Conservation (phyloP, 1,140 invertebrate genomes). For the Chironomus tepperi region DNA sequence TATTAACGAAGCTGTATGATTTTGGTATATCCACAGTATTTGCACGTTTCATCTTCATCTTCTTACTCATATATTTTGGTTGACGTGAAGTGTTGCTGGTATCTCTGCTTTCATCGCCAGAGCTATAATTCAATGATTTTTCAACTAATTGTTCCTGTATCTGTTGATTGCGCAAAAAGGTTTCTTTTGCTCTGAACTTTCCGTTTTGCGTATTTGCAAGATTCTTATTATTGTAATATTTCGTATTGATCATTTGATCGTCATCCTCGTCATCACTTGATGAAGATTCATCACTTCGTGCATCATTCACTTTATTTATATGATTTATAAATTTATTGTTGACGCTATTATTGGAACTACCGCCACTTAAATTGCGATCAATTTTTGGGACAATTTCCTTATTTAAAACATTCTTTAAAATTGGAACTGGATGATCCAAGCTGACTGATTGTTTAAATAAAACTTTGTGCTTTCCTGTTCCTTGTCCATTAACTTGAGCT, state of each 20-base stretch:
- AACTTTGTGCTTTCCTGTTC: constrained; percentile 26
- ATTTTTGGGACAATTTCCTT: constrained; percentile 28
- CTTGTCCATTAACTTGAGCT: constrained; percentile 33
- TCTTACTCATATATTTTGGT: constrained; percentile 50
- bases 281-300: neutral
- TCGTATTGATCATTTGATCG: constrained; percentile 27
- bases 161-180: neutral
- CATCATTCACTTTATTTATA: neutral
- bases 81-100: neutral
- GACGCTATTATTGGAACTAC: neutral
- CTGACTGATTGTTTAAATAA: constrained; percentile 25
- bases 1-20: constrained; percentile 36
- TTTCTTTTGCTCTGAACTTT: constrained; percentile 11
- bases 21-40: constrained; percentile 83
- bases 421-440: constrained; percentile 26
- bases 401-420: constrained; percentile 33
- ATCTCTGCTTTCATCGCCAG: neutral
- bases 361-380: constrained; percentile 24
- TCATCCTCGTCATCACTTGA: constrained; percentile 36
- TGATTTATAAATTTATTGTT: neutral
- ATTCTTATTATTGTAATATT: neutral
- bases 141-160: neutral
- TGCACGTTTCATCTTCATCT: constrained; percentile 70
- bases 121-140: constrained; percentile 9
- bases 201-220: neutral